A percentile compares a stretch with the other conserved stretches of the same genome.
Evolutionary conservation across 2,888 invertebrate species (phyloP).

Genomic region (Xestoiulus laeticollis): DNA sequence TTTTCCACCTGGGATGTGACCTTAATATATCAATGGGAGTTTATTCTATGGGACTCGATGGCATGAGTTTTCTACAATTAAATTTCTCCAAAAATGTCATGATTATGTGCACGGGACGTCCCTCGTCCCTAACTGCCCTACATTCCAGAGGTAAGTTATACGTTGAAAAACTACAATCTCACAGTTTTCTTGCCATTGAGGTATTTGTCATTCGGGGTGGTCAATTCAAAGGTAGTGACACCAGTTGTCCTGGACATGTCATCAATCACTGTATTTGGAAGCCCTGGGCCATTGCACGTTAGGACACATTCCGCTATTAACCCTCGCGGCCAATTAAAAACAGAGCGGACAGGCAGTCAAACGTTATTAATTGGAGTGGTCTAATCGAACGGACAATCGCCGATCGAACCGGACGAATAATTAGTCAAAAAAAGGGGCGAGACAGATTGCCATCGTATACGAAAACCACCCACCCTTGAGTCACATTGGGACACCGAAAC

Average conservation of each 20-base stretch:
- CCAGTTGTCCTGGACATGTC: not conserved
- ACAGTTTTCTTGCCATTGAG: not conserved
- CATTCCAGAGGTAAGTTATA: not conserved
- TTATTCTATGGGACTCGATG: too few species aligned
- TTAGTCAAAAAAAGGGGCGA: not conserved
- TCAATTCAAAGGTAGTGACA: not conserved
- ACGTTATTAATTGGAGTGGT: not conserved
- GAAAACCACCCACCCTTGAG: too few species aligned
- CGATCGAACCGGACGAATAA: not conserved
- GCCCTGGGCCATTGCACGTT: not conserved
- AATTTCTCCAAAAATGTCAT: too few species aligned
- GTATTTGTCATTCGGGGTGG: not conserved
- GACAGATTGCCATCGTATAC: not conserved
- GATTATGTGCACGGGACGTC: too few species aligned
- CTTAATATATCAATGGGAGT: too few species aligned
- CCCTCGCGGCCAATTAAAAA: not conserved
- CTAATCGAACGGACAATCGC: slow-evolving; percentile 2
- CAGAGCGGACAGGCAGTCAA: not conserved
- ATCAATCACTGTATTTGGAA: not conserved
- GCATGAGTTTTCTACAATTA: too few species aligned
- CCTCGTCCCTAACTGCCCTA: not conserved
- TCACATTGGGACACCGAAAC: too few species aligned
- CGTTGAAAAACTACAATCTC: not conserved
- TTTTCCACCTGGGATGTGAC: too few species aligned
- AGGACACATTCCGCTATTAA: not conserved